Evolutionary conservation across 2,888 invertebrate genomes (phyloP), one percentile per base, ranked within the genome.

Genomic region (Acronicta alni): DNA sequence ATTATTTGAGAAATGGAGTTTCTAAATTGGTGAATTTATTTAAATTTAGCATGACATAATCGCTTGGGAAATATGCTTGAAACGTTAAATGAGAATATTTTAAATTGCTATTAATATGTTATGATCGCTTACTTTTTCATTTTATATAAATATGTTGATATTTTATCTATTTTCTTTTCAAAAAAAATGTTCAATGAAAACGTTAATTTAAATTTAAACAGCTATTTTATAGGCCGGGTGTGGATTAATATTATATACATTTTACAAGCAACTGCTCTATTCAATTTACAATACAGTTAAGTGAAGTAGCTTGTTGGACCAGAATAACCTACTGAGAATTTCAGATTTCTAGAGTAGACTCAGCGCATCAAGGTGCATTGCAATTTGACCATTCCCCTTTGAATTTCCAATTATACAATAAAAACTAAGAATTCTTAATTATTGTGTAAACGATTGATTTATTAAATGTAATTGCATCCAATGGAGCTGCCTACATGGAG

Each of bases 401-500:
- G 12, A 30, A 30, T 30, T 26, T 12, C 12, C 12, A 35, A 35
- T 35, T 35, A 35, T 6, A 35, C n/a, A 35, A 35, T 35, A 35
- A 35, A 35, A 35, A 7, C n/a, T 1, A 35, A 35, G n/a, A 35
- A 35, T 35, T 35, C 35, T 35, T 35, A 35, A 35, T 35, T 35
- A 35, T 35, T 35, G 35, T n/a, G 35, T 45, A 54, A 59, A 54
- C 44, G 52, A 49, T 62, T 72, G 67, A 72, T 69, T 74, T 74
- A 79, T 64, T 55, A 62, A 58, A 51, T 60, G 49, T 64, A 74
- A 66, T 79, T 60, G 54, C 55, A 69, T 64, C 49, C 53, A 53
- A 46, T 43, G 51, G 57, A 14, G 67, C 78, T 71, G 75, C 83
- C 85, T 82, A 83, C 84, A 58, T 38, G 39, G 30, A 76, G 75